Evolutionary conservation across 2,797 vertebrate genomes (phyloP), one percentile per base, ranked within the genome.

Genomic region (Cynodonichthys magdalenae): DNA sequence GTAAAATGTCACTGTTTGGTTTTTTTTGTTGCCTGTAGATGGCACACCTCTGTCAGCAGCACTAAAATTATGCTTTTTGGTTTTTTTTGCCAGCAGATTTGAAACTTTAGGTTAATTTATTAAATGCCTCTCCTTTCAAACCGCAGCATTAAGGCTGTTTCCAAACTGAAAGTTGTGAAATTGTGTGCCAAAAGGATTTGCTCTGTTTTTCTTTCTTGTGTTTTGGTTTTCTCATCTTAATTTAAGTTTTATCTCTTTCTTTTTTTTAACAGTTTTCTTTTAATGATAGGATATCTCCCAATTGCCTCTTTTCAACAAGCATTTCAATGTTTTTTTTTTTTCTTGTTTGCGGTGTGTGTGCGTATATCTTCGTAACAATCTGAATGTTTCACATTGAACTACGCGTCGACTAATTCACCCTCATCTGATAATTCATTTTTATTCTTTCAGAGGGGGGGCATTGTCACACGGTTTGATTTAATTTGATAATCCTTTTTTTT

Each of bases 141-240:
- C 48, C 49, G 63, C 49, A 59, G 53, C 20, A 69, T 67, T 79
- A 29, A 53, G 19, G 53, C 66, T 71, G 63, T 74, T 65, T 54
- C 70, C 84, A 69, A 66, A 81, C 66, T 69, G 15, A 64, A 71
- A 72, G 57, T 15, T 75, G 55, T 58, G 57, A 63, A 66, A 57
- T 70, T 83, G 79, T 85, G 91, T 93, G 92, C 91, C 91, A 92
- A 90, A 85, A 61, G 48, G 58, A 44, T 57, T 64, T 64, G 65
- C 41, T 55, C 24, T 46, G 6, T 6, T 15, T 3, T 10, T 39
- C 8, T 58, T 1, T 36, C 24, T 27, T 24, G 12, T 48, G 6
- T 15, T 19, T 56, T 17, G 12, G 41, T 44, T 14, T 31, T 31
- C 31, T 31, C 31, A 2, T 39, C 36, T 39, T 12, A 39, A 12